A percentile compares a stretch with the other conserved stretches of the same genome.
These are phyloP conservation scores for Corythornis vintsioides DNA, from an alignment of 2,113 vertebrate genomes.

Conservation along the genomic window DNA sequence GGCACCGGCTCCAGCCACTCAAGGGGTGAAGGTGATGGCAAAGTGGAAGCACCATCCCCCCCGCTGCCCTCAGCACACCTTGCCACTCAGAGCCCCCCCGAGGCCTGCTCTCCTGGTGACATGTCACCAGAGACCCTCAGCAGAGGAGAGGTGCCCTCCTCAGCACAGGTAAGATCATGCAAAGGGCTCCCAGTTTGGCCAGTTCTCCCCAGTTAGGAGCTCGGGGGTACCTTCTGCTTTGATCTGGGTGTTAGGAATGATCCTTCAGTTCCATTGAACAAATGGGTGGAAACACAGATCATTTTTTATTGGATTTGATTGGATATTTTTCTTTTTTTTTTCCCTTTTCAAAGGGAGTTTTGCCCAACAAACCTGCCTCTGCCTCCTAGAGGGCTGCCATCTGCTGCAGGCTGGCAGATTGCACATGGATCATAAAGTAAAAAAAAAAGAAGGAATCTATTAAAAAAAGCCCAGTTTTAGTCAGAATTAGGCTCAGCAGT, in stretches of 20 bases:
- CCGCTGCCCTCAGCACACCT: slow-evolving; percentile 66
- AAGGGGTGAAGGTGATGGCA: slow-evolving; percentile 81
- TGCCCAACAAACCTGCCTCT: background rate
- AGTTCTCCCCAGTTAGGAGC: background rate
- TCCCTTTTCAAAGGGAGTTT: too few relatives aligned
- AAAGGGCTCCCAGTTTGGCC: background rate
- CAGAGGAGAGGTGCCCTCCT: slow-evolving; percentile 68
- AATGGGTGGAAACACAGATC: background rate
- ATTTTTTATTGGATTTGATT: too few relatives aligned
- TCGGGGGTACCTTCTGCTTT: background rate
- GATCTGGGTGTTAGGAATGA: background rate
- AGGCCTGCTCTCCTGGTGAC: slow-evolving; percentile 57
- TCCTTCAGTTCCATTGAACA: background rate
- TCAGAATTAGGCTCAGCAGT: background rate
- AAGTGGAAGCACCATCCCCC: slow-evolving; percentile 79
- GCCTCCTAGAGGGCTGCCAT: background rate
- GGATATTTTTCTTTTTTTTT: background rate
- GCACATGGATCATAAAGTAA: background rate
- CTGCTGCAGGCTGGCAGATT: background rate
- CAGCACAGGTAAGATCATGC: slow-evolving; percentile 75
- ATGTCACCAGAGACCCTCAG: slow-evolving; percentile 67
- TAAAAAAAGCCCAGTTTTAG: background rate
- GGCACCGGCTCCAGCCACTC: slow-evolving; percentile 78
- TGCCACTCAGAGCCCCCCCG: slow-evolving; percentile 53
- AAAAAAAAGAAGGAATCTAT: background rate